These are phyloP conservation scores for Acrobasis consociella DNA, from an alignment of 2,888 invertebrate genomes.

Conservation along the genomic window DNA sequence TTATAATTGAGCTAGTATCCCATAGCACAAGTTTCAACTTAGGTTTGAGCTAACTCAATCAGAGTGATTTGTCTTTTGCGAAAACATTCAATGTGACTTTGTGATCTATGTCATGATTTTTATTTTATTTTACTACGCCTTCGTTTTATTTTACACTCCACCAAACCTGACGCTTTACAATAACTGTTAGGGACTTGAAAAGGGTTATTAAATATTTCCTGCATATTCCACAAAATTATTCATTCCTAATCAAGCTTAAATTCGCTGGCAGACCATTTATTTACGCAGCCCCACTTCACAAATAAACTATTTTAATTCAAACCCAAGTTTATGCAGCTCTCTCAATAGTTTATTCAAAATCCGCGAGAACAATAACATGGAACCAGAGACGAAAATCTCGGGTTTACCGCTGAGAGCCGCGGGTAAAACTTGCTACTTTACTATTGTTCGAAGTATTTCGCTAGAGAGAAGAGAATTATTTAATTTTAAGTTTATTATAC, in stretches of 20 bases:
- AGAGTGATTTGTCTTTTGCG: no score
- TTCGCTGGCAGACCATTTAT: background rate
- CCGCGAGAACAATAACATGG: slow-evolving; percentile 8
- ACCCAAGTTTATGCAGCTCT: background rate
- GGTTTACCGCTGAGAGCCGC: slow-evolving; percentile 2
- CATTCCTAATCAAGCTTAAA: background rate
- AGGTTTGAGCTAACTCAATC: no score
- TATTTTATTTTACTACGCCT: no score
- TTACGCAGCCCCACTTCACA: background rate
- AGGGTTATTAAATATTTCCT: no score
- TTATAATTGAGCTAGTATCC: background rate
- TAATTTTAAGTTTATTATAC: background rate
- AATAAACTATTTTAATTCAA: slow-evolving; percentile 13
- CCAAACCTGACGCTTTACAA: no score
- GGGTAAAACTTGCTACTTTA: slow-evolving; percentile 1
- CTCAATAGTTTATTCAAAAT: slow-evolving; percentile 22
- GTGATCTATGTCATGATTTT: no score
- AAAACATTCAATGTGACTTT: no score
- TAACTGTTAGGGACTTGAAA: no score
- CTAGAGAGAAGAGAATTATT: background rate
- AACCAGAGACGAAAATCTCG: slow-evolving; percentile 12
- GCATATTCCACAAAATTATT: background rate
- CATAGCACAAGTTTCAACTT: no score
- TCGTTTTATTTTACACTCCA: no score
- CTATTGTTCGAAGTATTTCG: background rate